Evolutionary conservation across 2,888 invertebrate species (phyloP).

Genomic region (Hypomecis atomaria): DNA sequence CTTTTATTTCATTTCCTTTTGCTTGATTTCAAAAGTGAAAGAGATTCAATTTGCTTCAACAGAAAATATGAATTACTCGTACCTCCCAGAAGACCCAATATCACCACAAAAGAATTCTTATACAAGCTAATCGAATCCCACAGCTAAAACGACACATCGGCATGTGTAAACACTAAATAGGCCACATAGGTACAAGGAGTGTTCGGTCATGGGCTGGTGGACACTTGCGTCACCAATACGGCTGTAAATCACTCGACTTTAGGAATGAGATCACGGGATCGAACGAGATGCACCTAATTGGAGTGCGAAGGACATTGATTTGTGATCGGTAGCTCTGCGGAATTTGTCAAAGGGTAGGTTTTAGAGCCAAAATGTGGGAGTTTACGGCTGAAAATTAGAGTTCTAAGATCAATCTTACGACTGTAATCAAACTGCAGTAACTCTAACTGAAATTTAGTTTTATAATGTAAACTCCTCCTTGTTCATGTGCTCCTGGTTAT

Average conservation of each 20-base stretch:
- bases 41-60: too few relatives aligned
- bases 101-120: conserved; percentile 12
- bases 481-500: too few relatives aligned
- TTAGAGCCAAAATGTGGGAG: too few relatives aligned
- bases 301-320: conserved; percentile 42
- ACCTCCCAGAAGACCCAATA: background rate
- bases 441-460: too few relatives aligned
- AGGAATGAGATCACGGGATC: conserved; percentile 78
- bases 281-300: conserved; percentile 51
- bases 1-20: too few relatives aligned
- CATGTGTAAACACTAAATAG: conserved; percentile 69
- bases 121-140: conserved; percentile 24
- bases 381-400: too few relatives aligned
- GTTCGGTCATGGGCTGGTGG: conserved; percentile 77
- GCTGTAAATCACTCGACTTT: conserved; percentile 45
- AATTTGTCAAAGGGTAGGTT: conserved; percentile 9
- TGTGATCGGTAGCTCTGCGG: conserved; percentile 30
- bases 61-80: too few relatives aligned
- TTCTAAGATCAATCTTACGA: too few relatives aligned
- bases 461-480: too few relatives aligned
- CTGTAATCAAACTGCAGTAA: too few relatives aligned
- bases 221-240: conserved; percentile 74
- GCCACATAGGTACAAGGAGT: conserved; percentile 74
- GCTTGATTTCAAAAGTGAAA: too few relatives aligned
- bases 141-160: conserved; percentile 51